Base-by-base conservation (phyloP, 2,888 invertebrate genomes). In the Linyphia triangularis region DNA sequence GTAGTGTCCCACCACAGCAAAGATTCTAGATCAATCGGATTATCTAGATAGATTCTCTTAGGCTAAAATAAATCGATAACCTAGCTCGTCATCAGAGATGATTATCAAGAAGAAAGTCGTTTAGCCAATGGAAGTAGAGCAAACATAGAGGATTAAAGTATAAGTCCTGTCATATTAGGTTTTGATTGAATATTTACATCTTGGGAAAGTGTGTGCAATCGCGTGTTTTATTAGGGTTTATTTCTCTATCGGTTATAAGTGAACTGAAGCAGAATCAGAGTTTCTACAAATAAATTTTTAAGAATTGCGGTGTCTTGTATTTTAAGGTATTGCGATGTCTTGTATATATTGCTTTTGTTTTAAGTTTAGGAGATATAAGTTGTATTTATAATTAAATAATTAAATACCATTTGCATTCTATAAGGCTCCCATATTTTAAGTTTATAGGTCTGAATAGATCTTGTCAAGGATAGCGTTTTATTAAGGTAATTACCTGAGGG, bases 21-120 rank as follows among this genome's bases (percentile, higher is more conserved):
- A 13, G 51, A 63, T 63, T 63, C 63, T 63, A 63, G 63, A 77
- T 77, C 77, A 77, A 77, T 63, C 40, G 40, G 77, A 63, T 63
- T 40, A 77, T 40, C 9, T 22, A 16, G 61, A 77, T 77, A 61
- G 77, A 77, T 77, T 26, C 73, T 73, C 22, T 63, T 26, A 30
- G n/a, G 63, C 22, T 26, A 77, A 59, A 63, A 61, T 61, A 37
- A 63, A 63, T 24, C 63, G 63, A 63, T 59, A 43, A 28, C 43
- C 28, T 24, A 43, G n/a, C 43, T 22, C 57, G 43, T 43, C 73
- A 19, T 13, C 16, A n/a, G 43, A 40, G 59, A 37, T 33, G 16
- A 6, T 61, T 59, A 59, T 30, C 16, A 13, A 10, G 26, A 63
- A 37, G 77, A 61, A 63, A 77, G 63, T 77, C 77, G 22, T 77